Conservation (phyloP, 2,113 vertebrate genomes). For the Microcebus lehilahytsara region DNA sequence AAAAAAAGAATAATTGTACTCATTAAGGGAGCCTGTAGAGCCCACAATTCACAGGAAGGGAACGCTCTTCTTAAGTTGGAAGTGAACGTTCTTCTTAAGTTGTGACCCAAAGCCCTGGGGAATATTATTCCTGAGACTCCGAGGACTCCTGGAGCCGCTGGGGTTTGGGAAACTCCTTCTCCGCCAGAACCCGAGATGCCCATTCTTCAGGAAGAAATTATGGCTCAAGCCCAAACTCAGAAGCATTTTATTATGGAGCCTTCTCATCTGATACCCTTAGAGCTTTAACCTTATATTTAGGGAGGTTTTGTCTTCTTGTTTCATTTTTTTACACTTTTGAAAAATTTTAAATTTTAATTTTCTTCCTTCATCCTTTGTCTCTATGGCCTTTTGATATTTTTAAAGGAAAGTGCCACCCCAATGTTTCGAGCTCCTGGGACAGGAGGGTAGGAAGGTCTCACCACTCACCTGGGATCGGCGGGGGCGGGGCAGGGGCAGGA, state of each 20-base stretch:
- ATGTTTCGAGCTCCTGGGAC: neutral
- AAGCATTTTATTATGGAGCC: too few species aligned
- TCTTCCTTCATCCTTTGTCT: neutral
- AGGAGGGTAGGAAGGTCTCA: too few species aligned
- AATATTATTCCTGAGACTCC: fast-evolving
- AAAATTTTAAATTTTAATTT: neutral
- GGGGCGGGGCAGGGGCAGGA: too few species aligned
- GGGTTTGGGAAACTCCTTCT: neutral
- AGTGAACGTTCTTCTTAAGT: neutral
- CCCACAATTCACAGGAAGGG: neutral
- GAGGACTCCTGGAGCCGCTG: fast-evolving
- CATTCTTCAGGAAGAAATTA: neutral
- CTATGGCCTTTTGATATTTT: fast-evolving
- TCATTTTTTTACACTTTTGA: neutral
- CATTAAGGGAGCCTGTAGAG: neutral
- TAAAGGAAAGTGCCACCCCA: neutral
- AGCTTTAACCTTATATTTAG: neutral
- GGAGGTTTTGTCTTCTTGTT: neutral
- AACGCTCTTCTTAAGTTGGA: too few species aligned
- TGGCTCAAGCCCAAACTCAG: neutral
- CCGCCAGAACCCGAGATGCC: neutral
- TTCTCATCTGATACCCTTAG: fast-evolving
- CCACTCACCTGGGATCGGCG: neutral
- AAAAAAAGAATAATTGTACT: neutral
- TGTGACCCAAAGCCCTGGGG: neutral